Evolutionary conservation across 2,797 vertebrate species (phyloP), one percentile per base, ranked within the genome.

Genomic region (Silurus aristotelis): DNA sequence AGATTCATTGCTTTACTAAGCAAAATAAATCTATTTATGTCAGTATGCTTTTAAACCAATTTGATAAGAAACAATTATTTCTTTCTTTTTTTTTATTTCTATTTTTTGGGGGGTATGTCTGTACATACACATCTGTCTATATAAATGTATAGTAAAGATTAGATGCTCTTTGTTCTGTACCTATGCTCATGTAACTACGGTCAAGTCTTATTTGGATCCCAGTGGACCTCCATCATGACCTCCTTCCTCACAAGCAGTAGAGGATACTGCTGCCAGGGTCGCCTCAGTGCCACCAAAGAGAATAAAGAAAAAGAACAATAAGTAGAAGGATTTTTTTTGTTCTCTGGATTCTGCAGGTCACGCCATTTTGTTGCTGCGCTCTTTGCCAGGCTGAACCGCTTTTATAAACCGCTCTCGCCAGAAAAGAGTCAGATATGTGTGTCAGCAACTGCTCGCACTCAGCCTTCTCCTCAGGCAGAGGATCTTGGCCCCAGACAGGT

Each of bases 291-390:
- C 67, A 71, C n/a, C 46, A 5, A 67, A 60, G 56, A 68, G 25
- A 25, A 79, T 48, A 72, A 3, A 91, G 91, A 91, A 93, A 6
- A 17, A 38, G 27, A 25, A 77, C 1, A 31, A 17, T 3, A n/a
- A 46, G 25, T 27, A 31, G 66, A 15, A 6, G 66, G 25, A 7
- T 27, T 25, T 27, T 15, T 78, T 60, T 63, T 46, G n/a, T 13
- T 63, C 58, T 46, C 10, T 8, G 48, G 58, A 79, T 79, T 25
- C 60, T n/a, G 6, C 13, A 78, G 76, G 90, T 93, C 92, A 92
- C 90, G 90, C 87, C 92, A 91, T 93, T 93, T 91, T 90, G 90
- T 92, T 91, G 92, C 91, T 88, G 88, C 86, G 78, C 87, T 91
- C 88, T 91, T 91, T 93, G 91, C 92, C 91, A 93, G 88, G 88